Evolutionary conservation across 2,113 vertebrate species (phyloP), one percentile per base, ranked within the genome.

Genomic region (Rhineura floridana): DNA sequence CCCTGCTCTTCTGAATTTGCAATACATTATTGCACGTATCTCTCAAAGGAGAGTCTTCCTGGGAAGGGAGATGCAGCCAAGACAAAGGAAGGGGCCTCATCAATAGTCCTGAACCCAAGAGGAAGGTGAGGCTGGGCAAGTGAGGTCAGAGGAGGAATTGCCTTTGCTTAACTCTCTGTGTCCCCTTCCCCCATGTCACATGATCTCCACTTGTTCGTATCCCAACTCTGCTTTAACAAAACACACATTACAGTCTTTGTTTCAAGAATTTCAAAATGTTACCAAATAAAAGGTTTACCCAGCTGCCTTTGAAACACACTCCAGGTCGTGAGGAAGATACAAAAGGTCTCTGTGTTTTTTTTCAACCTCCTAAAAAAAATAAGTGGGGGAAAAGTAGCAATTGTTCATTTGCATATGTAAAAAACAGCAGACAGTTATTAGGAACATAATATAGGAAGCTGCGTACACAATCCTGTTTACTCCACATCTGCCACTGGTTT

Each of bases 241-340:
- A 67, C 65, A n/a, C 65, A 67, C 11, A 67, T 33, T 33, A 67
- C 28, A 30, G 28, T 67, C 33, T 30, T 33, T 33, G 33, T 67
- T 67, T 67, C 65, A 67, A 59, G n/a, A n/a, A n/a, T n/a, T n/a
- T n/a, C n/a, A n/a, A n/a, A 67, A 67, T 33, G 70, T 39, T 42
- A 73, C 21, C 3, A n/a, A 42, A 42, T 39, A n/a, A 5, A 42
- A 73, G 39, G 19, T 73, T 81, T 97, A 99, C 99, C 98, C 98
- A 30, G 98, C 98, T 11, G 98, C 98, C 95, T 96, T 98, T 89
- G 98, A 96, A 93, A 98, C 98, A 44, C 91, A 96, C 91, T 98
- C 97, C 87, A 99, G 96, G 67, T 99, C 99, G 52, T 93, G 96
- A 15, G 98, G 97, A 91, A 99, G 97, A 23, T 96, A 96, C 94